Base-by-base conservation (phyloP, 2,797 vertebrate genomes). In the Esox masquinongy region DNA sequence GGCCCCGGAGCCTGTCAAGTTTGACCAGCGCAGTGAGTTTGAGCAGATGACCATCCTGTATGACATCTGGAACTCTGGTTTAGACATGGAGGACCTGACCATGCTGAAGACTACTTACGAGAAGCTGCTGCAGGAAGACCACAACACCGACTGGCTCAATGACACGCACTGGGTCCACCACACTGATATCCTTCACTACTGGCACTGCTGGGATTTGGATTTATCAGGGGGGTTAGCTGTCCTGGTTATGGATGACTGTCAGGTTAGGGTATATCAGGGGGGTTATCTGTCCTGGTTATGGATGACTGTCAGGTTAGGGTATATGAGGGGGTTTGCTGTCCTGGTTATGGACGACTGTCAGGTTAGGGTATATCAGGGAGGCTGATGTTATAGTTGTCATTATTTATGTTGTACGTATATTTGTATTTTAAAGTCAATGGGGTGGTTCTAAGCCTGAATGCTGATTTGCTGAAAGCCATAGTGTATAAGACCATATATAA, bases 161-260 rank as follows among this genome's bases (percentile, higher is more conserved):
- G 97, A 98, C 86, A 98, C 97, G n/a, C 96, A 98, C 91, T 98
- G 97, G 97, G 97, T 98, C 82, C 93, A 85, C 72, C 97, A 98
- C 84, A 96, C 96, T 0, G 92, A 97, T 98, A 98, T 98, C 97
- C 96, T 97, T 90, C 14, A 0, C 43, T 70, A 24, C 53, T 56
- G 51, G 34, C 19, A 56, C 19, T 19, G 19, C 17, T 43, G 53
- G 8, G 19, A 16, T 56, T 56, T 49, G 59, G 53, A 34, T 31
- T 31, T 31, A 31, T 31, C 29, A 15, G 16, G 59, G n/a, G n/a
- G 22, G 24, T 63, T 26, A 63, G 24, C 19, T 7, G 8, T 24
- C 50, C 17, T 51, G 50, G 1, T 17, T 51, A 17, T 56, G 19
- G 7, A 11, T 56, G 39, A 43, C 39, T 31, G 1, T 31, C 29